These are phyloP conservation scores for Brachionus calyciflorus DNA, from an alignment of 1,140 invertebrate species.

Conservation along the genomic window DNA sequence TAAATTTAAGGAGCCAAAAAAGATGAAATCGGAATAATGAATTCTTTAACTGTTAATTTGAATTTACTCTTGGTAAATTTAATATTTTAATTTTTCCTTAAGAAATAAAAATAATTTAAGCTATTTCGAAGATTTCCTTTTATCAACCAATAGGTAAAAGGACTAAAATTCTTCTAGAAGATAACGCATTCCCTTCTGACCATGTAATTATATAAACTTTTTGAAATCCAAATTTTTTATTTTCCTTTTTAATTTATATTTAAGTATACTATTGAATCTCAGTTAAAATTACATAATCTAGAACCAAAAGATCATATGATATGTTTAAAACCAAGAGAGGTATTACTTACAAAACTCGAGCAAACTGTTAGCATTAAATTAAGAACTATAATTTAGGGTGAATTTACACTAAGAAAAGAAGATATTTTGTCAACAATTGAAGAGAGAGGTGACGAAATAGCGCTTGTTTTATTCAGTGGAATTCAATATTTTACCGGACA, in stretches of 20 bases:
- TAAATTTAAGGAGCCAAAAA: constrained; percentile 60
- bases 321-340: constrained; percentile 61
- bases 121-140: constrained; percentile 62
- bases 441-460: constrained; percentile 64
- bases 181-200: constrained; percentile 67
- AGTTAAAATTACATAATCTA: constrained; percentile 63
- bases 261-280: constrained; percentile 66
- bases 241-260: too few relatives aligned
- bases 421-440: constrained; percentile 65
- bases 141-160: constrained; percentile 64
- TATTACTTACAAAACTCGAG: constrained; percentile 7
- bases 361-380: not conserved
- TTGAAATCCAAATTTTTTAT: constrained; percentile 42
- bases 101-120: not conserved
- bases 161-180: constrained; percentile 66
- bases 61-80: constrained; percentile 62
- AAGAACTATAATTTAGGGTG: not conserved
- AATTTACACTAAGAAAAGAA: constrained; percentile 51
- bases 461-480: constrained; percentile 65
- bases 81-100: not conserved
- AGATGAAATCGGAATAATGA: constrained; percentile 64
- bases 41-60: constrained; percentile 65
- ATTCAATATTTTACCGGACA: constrained; percentile 70
- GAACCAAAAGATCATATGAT: constrained; percentile 62
- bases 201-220: not conserved